phyloP scores from a whole-genome alignment of 2,797 vertebrate genomes.

The Enteromius viviparus region DNA sequence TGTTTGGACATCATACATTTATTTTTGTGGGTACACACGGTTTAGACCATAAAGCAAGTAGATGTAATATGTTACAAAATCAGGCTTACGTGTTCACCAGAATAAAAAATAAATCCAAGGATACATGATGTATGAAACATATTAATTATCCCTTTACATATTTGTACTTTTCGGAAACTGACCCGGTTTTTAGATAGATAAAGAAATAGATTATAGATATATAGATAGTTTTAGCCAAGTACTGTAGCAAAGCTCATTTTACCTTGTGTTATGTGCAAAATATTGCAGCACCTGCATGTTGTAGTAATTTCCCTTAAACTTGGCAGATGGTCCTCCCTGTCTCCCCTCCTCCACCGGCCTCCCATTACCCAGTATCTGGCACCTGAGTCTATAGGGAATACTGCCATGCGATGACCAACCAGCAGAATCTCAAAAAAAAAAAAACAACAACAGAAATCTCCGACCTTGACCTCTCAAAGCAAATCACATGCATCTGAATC shows the following conservation, averaged over 20 bases:
- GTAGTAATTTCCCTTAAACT: constrained; percentile 67
- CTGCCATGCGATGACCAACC: constrained; percentile 39
- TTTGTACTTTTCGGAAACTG: not conserved
- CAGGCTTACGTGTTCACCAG: constrained; percentile 10
- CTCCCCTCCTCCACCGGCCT: constrained; percentile 38
- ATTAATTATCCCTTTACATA: not conserved
- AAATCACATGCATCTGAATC: constrained; percentile 59
- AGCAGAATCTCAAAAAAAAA: constrained; percentile 40
- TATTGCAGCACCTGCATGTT: constrained; percentile 76
- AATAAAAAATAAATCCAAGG: constrained; percentile 23
- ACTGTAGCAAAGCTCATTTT: constrained; percentile 45
- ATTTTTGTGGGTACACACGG: constrained; percentile 23
- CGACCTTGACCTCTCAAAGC: constrained; percentile 58
- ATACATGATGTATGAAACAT: not conserved
- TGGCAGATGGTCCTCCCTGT: constrained; percentile 72
- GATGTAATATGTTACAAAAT: constrained; percentile 22
- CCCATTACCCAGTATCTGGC: constrained; percentile 52
- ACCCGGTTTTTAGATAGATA: constrained; percentile 6
- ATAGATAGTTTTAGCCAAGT: constrained; percentile 28
- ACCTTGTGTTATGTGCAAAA: constrained; percentile 68
- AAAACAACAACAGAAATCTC: constrained; percentile 22
- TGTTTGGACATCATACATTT: constrained; percentile 59
- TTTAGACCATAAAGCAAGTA: constrained; percentile 7
- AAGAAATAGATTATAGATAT: constrained; percentile 5
- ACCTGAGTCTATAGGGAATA: constrained; percentile 60